Evolutionary conservation across 2,888 invertebrate species (phyloP).

Genomic region (Coenonympha arcania): DNA sequence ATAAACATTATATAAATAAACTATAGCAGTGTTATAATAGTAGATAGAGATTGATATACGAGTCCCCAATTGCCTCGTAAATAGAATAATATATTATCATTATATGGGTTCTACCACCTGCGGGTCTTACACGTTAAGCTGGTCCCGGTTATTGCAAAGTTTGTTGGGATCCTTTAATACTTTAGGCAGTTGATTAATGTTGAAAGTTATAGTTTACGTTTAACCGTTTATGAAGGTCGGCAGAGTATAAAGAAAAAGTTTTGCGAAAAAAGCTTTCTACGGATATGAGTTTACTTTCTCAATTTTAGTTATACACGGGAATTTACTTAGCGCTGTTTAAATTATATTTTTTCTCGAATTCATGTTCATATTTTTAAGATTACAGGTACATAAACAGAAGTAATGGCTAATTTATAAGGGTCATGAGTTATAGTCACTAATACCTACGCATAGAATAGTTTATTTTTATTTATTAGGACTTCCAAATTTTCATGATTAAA

Average conservation of each 20-base stretch:
- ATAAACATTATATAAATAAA: too few species aligned
- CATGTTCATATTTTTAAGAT: too few species aligned
- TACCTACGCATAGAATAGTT: too few species aligned
- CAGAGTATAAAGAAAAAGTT: constrained; percentile 6
- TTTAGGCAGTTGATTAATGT: constrained; percentile 15
- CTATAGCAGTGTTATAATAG: background rate
- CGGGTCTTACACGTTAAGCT: constrained; percentile 15
- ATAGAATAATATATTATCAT: constrained; percentile 9
- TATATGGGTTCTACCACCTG: constrained; percentile 11
- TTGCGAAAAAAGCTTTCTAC: background rate
- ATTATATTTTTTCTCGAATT: background rate
- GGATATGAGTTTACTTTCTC: background rate
- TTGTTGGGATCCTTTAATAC: constrained; percentile 16
- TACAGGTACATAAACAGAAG: too few species aligned
- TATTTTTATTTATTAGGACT: too few species aligned
- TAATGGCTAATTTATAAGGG: too few species aligned
- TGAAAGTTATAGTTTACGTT: constrained; percentile 14
- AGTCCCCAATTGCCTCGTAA: background rate
- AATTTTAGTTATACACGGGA: background rate
- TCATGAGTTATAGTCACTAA: too few species aligned
- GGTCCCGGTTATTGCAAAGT: constrained; percentile 14
- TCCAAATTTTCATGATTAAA: too few species aligned
- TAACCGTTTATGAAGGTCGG: constrained; percentile 13
- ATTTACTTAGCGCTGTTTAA: background rate
- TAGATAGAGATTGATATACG: background rate